Base-by-base conservation (phyloP, 2,797 vertebrate species). In the Labroides dimidiatus region DNA sequence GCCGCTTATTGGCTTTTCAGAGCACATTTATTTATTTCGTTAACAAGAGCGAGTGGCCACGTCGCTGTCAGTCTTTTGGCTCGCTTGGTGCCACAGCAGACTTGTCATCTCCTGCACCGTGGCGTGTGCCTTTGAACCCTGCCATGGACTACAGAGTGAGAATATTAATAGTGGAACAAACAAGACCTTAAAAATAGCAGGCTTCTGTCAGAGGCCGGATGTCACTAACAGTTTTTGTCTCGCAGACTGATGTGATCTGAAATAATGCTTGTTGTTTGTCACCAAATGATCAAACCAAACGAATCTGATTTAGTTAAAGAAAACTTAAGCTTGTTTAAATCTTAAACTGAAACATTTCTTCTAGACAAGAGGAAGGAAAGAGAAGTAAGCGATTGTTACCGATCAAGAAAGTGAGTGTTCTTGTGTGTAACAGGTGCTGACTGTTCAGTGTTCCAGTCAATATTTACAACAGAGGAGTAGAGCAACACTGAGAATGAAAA, bases 11-110 rank as follows among this genome's bases (percentile, higher is more conserved):
- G 93, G 91, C 93, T 94, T 93, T 93, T 93, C 91, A 91, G 87
- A 92, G 86, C 84, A 84, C 90, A 91, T 94, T 93, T 93, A 91
- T 93, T 93, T 90, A 92, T 91, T 93, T 91, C 87, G 86, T 92
- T 92, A 93, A 93, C 90, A 87, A 92, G 93, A 89, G 87, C 78
- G 87, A 87, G 84, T 65, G 68, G 87, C 81, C 80, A 64, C 85
- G 85, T 85, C 17, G 88, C 90, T 91, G 91, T 93, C 91, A 90
- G 89, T 89, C 87, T 84, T 83, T 90, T 93, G 91, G 93, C 90
- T 84, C 63, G 59, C 77, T 55, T 47, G 0, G 63, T 21, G 68
- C 88, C 83, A 82, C 87, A 69, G 82, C 89, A 91, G 86, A 87
- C 86, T 86, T 89, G 90, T 91, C 89, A 91, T 91, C 89, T 89